Evolutionary conservation across 2,888 invertebrate genomes (phyloP).

Genomic region (Willowsia nigromaculata): DNA sequence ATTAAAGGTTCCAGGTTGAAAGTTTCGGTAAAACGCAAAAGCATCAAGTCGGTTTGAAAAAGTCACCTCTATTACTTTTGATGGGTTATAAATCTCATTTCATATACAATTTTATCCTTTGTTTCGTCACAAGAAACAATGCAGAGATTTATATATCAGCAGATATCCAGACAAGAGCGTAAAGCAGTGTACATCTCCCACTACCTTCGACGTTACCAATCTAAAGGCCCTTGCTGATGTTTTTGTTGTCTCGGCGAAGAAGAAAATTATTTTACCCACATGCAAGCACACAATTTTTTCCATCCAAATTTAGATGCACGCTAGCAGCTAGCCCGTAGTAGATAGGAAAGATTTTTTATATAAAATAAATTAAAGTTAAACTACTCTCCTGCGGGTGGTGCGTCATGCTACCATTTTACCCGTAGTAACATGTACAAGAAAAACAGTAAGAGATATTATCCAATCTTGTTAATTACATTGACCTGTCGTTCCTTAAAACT

Average conservation of each 20-base stretch:
- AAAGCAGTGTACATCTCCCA: not conserved
- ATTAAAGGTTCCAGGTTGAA: not conserved
- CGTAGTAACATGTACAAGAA: not conserved
- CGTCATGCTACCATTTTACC: constrained; percentile 50
- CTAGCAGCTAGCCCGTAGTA: not conserved
- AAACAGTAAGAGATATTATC: constrained; percentile 32
- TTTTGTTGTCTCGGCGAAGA: constrained; percentile 1
- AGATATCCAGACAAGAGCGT: constrained; percentile 4
- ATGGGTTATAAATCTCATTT: constrained; percentile 44
- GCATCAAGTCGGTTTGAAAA: not conserved
- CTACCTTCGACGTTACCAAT: not conserved
- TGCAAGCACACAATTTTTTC: not conserved
- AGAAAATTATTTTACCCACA: constrained; percentile 12
- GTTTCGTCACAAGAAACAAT: not conserved
- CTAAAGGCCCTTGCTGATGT: not conserved
- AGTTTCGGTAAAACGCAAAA: not conserved
- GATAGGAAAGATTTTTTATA: not conserved
- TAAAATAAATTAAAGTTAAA: constrained; percentile 28
- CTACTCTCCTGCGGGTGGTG: constrained; percentile 51
- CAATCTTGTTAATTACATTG: constrained; percentile 62
- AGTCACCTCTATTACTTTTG: not conserved
- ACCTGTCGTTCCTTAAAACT: constrained; percentile 51
- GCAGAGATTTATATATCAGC: not conserved
- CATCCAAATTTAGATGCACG: constrained; percentile 14
- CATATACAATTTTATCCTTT: constrained; percentile 15